These are phyloP conservation scores for Dysidea cf. avara DNA, from an alignment of 37 sponge, comb jelly and placozoan genomes.

Conservation along the genomic window DNA sequence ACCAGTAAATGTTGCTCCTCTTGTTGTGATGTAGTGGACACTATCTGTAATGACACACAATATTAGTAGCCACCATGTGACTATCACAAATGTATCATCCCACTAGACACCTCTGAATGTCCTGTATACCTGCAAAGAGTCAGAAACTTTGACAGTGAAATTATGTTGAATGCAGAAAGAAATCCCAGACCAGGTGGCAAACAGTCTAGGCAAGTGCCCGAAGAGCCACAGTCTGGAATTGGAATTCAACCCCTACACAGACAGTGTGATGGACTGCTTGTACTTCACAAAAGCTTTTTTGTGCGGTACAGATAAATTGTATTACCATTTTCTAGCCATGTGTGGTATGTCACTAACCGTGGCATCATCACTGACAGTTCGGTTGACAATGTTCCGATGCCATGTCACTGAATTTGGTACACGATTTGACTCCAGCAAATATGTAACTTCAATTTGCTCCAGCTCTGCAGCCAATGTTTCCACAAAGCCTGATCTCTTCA, in stretches of 20 bases:
- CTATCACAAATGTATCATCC: neutral
- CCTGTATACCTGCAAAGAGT: neutral
- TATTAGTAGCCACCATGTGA: too few relatives aligned
- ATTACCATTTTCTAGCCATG: neutral
- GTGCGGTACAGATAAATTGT: too few relatives aligned
- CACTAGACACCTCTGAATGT: neutral
- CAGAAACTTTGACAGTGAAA: too few relatives aligned
- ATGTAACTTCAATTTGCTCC: slow-evolving; percentile 29
- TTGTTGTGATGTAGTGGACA: too few relatives aligned
- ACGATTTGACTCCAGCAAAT: slow-evolving; percentile 4
- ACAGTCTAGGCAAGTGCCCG: too few relatives aligned
- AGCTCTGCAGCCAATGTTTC: slow-evolving; percentile 21
- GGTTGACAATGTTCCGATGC: slow-evolving; percentile 39
- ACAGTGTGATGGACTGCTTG: too few relatives aligned
- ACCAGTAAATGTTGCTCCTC: neutral
- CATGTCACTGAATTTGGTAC: slow-evolving; percentile 45
- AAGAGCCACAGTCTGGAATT: too few relatives aligned
- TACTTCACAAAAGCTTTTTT: too few relatives aligned
- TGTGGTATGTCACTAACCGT: slow-evolving; percentile 13
- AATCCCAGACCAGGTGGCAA: too few relatives aligned
- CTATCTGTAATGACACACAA: too few relatives aligned
- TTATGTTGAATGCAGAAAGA: too few relatives aligned
- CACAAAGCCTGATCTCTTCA: slow-evolving; percentile 50
- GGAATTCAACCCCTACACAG: too few relatives aligned
- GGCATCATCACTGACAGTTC: slow-evolving; percentile 52